These are phyloP conservation scores for Zele albiditarsus DNA, from an alignment of 2,888 invertebrate species.

Conservation along the genomic window DNA sequence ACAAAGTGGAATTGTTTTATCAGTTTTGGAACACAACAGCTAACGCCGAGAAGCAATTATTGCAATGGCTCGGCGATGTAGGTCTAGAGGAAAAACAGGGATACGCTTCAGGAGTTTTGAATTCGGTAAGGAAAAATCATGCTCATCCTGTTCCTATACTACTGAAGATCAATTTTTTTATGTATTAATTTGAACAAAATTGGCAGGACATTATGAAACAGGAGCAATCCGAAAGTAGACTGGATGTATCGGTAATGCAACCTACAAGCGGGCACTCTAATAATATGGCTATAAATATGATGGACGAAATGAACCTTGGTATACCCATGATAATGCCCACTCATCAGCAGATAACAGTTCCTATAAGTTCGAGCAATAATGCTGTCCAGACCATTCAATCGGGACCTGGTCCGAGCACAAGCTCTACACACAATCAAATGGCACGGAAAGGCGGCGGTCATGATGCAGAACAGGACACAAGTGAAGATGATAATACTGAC, in stretches of 20 bases:
- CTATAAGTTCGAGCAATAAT: slow-evolving; percentile 66
- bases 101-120: slow-evolving; percentile 65
- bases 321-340: slow-evolving; percentile 65
- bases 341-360: slow-evolving; percentile 66
- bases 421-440: slow-evolving; percentile 63
- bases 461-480: slow-evolving; percentile 66
- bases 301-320: slow-evolving; percentile 67
- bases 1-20: slow-evolving; percentile 82
- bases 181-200: not conserved
- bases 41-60: slow-evolving; percentile 78
- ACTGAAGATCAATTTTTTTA: not conserved
- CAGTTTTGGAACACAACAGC: slow-evolving; percentile 82
- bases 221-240: slow-evolving; percentile 65
- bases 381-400: slow-evolving; percentile 65
- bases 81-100: slow-evolving; percentile 66
- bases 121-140: slow-evolving; percentile 58
- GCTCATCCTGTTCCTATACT: not conserved
- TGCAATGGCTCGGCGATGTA: slow-evolving; percentile 70
- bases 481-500: slow-evolving; percentile 68
- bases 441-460: slow-evolving; percentile 60
- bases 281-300: slow-evolving; percentile 67
- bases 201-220: slow-evolving; percentile 67
- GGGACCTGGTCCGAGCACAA: slow-evolving; percentile 67
- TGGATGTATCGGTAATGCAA: slow-evolving; percentile 67
- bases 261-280: slow-evolving; percentile 66